Base-by-base conservation (phyloP, 2,888 invertebrate genomes). In the Ornithoptera alexandrae region DNA sequence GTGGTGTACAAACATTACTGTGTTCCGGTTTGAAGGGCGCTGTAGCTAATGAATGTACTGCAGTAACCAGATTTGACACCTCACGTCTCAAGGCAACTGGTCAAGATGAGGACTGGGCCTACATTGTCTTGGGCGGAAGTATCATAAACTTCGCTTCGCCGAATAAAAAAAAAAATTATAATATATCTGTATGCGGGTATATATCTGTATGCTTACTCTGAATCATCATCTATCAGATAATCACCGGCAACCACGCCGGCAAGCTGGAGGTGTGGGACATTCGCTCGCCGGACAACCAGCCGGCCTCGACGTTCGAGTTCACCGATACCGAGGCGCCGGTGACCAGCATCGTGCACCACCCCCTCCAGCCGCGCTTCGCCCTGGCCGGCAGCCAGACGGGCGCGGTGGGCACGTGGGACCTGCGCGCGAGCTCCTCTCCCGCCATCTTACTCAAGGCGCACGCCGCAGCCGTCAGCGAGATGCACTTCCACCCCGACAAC, bases 401-500 rank as follows among this genome's bases (percentile, higher is more conserved):
- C 50, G 50, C 50, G 50, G 50, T 50, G 50, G 50, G 50, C 50
- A 15, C 50, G 50, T 50, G 50, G 50, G 50, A 50, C 50, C 18
- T 50, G 50, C 50, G 50, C 50, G 50, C 50, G 2, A 15, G 50
- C 2, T 15, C 50, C 15, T 15, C 50, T 12, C 50, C 50, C 50
- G 50, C 50, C 17, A 17, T 17, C 17, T 18, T 50, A 15, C 50
- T 50, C 50, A 50, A 50, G 50, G 50, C 50, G 50, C 50, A 50
- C 50, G 17, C 15, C 17, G 50, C 50, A 18, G 50, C 17, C 50
- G 50, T 50, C 50, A 50, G 3, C 50, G 50, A 50, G 50, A 50
- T 50, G 50, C 50, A 50, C 15, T 50, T 50, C 50, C 50, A 50
- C 50, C 50, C 50, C 17, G 17, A 75, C 69, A 76, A 76, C 76